A percentile compares a stretch with the other conserved stretches of the same genome.
Conservation (phyloP, 2,888 invertebrate genomes). For the Heteromyza rotundicornis region DNA sequence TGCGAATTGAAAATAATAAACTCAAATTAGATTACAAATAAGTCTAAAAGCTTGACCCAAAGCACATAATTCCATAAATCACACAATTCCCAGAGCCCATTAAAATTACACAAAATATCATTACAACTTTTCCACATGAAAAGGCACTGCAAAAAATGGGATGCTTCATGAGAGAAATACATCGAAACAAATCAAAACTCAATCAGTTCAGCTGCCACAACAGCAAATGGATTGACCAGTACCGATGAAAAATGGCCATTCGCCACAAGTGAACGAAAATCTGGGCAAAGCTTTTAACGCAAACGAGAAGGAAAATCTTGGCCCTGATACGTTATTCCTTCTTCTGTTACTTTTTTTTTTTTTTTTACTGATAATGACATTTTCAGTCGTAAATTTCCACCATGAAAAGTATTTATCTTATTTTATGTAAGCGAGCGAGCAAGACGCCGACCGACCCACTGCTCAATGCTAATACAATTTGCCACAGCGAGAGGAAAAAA, state of each 20-base stretch:
- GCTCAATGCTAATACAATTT: too few species aligned
- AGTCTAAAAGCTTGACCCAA: too few species aligned
- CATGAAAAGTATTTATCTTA: background rate
- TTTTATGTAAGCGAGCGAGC: background rate
- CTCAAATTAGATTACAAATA: too few species aligned
- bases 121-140: too few species aligned
- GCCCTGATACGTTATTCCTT: background rate
- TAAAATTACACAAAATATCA: too few species aligned
- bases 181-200: slow-evolving; percentile 15
- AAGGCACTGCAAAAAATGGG: background rate
- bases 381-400: slow-evolving; percentile 5
- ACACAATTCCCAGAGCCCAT: too few species aligned
- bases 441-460: background rate
- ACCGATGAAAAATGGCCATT: slow-evolving; percentile 11
- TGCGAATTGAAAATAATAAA: too few species aligned
- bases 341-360: too few species aligned
- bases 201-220: slow-evolving; percentile 18
- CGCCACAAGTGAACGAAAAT: background rate
- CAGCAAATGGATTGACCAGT: slow-evolving; percentile 9
- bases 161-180: background rate
- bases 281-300: background rate
- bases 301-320: background rate
- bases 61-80: too few species aligned
- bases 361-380: slow-evolving; percentile 10
- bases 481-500: too few species aligned